A percentile compares a stretch with the other conserved stretches of the same genome.
These are phyloP conservation scores for Coleophora flavipennella DNA, from an alignment of 2,888 invertebrate species.

Conservation along the genomic window DNA sequence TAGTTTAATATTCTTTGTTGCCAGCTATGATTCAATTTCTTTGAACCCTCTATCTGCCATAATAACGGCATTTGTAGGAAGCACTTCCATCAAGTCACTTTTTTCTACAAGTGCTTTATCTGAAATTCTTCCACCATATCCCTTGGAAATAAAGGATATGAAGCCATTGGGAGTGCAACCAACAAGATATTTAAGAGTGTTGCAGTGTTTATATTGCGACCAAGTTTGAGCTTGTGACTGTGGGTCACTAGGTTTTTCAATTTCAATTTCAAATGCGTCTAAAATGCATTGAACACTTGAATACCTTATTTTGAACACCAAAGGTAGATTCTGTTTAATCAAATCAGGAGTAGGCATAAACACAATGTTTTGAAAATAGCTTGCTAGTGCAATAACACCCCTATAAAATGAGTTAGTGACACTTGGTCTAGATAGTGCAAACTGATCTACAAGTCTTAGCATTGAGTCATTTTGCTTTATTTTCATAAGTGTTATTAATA, in stretches of 20 bases:
- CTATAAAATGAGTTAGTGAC: too few species aligned
- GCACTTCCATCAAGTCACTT: background rate
- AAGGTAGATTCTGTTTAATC: background rate
- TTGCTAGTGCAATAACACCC: background rate
- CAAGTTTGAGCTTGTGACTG: constrained; percentile 8
- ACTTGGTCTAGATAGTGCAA: too few species aligned
- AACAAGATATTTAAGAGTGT: constrained; percentile 15
- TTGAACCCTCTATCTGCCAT: background rate
- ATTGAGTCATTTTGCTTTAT: too few species aligned
- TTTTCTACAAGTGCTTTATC: constrained; percentile 8
- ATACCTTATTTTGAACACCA: constrained; percentile 4
- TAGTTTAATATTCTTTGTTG: constrained; percentile 3
- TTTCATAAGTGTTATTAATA: too few species aligned
- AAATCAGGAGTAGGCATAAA: background rate
- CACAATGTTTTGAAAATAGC: background rate
- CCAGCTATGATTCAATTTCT: background rate
- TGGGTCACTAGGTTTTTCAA: constrained; percentile 6
- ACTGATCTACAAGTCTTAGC: too few species aligned
- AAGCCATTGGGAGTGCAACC: constrained; percentile 23
- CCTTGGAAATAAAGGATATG: constrained; percentile 27
- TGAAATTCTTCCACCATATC: constrained; percentile 21
- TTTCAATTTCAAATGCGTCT: constrained; percentile 7
- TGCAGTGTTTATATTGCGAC: constrained; percentile 10
- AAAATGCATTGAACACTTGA: constrained; percentile 1
- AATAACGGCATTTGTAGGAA: too few species aligned